Evolutionary conservation across 2,113 vertebrate genomes (phyloP), one percentile per base, ranked within the genome.

Genomic region (Ictalurus punctatus): DNA sequence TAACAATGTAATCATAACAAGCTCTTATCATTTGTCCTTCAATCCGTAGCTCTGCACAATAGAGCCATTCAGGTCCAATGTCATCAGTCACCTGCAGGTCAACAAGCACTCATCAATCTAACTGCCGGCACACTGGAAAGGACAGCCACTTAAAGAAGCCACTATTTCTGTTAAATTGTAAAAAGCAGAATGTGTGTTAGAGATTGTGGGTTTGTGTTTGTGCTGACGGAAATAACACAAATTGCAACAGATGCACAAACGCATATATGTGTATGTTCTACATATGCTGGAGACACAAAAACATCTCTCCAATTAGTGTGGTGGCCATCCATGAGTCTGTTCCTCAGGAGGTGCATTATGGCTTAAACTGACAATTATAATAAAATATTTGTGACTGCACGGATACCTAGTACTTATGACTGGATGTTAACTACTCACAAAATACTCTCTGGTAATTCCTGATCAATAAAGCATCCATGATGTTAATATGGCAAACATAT

Each of bases 1-100:
- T 80, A 67, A 54, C 34, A 17, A 78, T 86, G 83, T 88, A 86
- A 87, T 21, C 48, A 79, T 56, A 67, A 65, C 71, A 73, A 84
- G 44, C 82, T 56, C 89, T 89, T 87, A 91, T 89, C 78, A 85
- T 82, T 30, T 37, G 85, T 82, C 87, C 87, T 85, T 76, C 86
- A 89, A 48, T 40, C 83, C 13, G 4, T 9, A 0, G 81, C 27
- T 40, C n/a, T 69, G 56, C 34, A 91, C 87, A 90, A 83, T 85
- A 14, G 74, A 89, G 74, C 74, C 58, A 87, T 86, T 90, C 91
- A 85, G 58, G n/a, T 83, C 76, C 86, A 85, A 73, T 82, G 76
- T 87, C 83, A 83, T 80, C 69, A 87, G 84, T 89, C 76, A 83
- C 17, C 44, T 65, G 61, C 83, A 82, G 87, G 79, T 86, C 54